A percentile compares a stretch with the other conserved stretches of the same genome.
Conservation (phyloP, 2,797 vertebrate genomes). For the Gymnopithys bicolor region DNA sequence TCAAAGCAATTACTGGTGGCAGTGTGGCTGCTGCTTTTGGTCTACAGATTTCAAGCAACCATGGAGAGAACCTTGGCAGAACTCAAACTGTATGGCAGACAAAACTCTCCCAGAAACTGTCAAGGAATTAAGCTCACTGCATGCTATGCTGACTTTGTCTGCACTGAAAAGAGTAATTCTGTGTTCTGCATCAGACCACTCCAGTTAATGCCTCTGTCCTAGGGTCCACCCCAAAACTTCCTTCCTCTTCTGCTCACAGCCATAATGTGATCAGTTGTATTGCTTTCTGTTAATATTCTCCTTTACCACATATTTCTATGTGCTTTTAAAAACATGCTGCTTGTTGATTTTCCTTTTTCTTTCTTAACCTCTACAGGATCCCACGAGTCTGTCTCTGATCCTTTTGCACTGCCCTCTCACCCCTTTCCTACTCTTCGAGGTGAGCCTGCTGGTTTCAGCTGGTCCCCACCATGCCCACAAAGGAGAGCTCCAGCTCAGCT, state of each 20-base stretch:
- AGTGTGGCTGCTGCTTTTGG: neutral
- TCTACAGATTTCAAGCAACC: neutral
- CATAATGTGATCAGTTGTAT: neutral
- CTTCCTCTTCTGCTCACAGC: neutral
- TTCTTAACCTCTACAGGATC: neutral
- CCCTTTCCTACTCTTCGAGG: neutral
- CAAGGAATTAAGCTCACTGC: neutral
- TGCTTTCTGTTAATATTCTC: neutral
- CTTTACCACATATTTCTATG: neutral
- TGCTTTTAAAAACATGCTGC: neutral
- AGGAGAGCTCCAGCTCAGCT: neutral
- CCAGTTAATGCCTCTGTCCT: neutral
- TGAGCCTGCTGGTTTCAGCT: neutral
- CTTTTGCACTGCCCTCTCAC: neutral
- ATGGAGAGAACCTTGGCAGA: neutral
- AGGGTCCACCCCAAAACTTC: neutral
- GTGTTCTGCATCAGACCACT: neutral
- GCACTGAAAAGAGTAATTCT: neutral
- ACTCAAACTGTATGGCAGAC: neutral
- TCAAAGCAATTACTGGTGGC: neutral
- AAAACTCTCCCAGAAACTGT: neutral
- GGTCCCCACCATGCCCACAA: neutral
- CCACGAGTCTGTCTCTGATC: neutral
- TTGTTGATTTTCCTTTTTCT: neutral
- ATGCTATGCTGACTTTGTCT: neutral